Percentiles rank a stretch among this genome's conserved stretches.
Conservation (phyloP, 1,140 invertebrate genomes). For the Procambarus clarkii region DNA sequence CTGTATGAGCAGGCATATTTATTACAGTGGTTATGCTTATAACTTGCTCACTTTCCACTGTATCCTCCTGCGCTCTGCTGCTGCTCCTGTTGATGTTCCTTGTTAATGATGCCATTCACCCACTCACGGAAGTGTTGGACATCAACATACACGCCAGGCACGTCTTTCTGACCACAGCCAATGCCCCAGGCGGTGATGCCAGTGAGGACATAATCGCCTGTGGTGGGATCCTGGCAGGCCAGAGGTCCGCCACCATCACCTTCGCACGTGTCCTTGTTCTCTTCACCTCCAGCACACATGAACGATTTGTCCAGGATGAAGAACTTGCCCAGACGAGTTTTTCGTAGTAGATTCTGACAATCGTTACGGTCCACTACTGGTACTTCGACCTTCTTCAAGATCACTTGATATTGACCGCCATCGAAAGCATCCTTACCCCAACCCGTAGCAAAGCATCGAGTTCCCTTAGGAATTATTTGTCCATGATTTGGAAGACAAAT, state of each 20-base stretch:
- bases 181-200: constrained; percentile 76
- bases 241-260: constrained; percentile 76
- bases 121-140: constrained; percentile 40
- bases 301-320: constrained; percentile 82
- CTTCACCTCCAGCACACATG: constrained; percentile 84
- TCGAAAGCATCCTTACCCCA: constrained; percentile 96
- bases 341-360: constrained; percentile 80
- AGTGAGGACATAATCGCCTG: constrained; percentile 71
- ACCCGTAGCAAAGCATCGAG: constrained; percentile 92
- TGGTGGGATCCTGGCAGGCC: constrained; percentile 69
- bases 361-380: constrained; percentile 76
- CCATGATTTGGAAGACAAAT: constrained; percentile 72
- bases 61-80: background rate
- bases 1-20: background rate
- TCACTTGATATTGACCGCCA: constrained; percentile 93
- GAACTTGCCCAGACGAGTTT: constrained; percentile 80
- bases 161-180: constrained; percentile 74
- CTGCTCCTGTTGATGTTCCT: background rate
- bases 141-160: constrained; percentile 76
- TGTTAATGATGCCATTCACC: constrained; percentile 7
- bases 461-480: constrained; percentile 77
- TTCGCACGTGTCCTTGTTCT: constrained; percentile 81
- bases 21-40: background rate
- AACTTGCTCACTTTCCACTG: background rate
- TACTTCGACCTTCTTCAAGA: constrained; percentile 80